Percentiles rank a stretch among this genome's conserved stretches.
phyloP scores from a whole-genome alignment of 2,888 invertebrate genomes.

The Drosophila rellima region DNA sequence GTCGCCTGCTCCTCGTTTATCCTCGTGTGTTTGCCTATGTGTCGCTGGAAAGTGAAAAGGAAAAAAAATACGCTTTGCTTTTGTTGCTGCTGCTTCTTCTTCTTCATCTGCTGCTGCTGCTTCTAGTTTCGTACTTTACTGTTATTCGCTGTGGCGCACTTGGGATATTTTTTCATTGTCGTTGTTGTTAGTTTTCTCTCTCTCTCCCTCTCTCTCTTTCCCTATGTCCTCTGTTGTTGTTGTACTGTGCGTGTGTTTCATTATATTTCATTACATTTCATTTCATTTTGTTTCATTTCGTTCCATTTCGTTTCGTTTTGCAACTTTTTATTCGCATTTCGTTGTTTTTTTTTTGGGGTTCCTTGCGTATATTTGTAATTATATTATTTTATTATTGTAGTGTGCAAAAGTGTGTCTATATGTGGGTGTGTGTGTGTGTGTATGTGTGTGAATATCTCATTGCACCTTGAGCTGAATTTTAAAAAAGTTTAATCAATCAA shows the following conservation, averaged over 20 bases:
- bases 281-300: slow-evolving; percentile 31
- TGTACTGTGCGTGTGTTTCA: slow-evolving; percentile 53
- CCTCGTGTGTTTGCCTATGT: slow-evolving; percentile 20
- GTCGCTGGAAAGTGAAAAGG: slow-evolving; percentile 9
- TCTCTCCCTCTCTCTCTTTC: too few species aligned
- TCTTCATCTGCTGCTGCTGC: slow-evolving; percentile 19
- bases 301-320: slow-evolving; percentile 28
- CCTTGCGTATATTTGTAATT: slow-evolving; percentile 1
- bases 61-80: slow-evolving; percentile 11
- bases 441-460: neutral
- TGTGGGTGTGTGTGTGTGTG: neutral
- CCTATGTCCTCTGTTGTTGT: slow-evolving; percentile 1
- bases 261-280: slow-evolving; percentile 48
- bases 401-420: neutral
- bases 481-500: neutral
- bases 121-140: slow-evolving; percentile 33
- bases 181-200: slow-evolving; percentile 11
- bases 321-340: slow-evolving; percentile 27
- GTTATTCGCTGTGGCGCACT: slow-evolving; percentile 45
- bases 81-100: slow-evolving; percentile 14
- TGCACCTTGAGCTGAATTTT: neutral
- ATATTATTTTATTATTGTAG: slow-evolving; percentile 6
- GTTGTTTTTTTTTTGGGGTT: neutral
- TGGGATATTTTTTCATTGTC: slow-evolving; percentile 39
- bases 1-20: slow-evolving; percentile 27